phyloP scores from a whole-genome alignment of 2,888 invertebrate species.

The Adineta ricciae region DNA sequence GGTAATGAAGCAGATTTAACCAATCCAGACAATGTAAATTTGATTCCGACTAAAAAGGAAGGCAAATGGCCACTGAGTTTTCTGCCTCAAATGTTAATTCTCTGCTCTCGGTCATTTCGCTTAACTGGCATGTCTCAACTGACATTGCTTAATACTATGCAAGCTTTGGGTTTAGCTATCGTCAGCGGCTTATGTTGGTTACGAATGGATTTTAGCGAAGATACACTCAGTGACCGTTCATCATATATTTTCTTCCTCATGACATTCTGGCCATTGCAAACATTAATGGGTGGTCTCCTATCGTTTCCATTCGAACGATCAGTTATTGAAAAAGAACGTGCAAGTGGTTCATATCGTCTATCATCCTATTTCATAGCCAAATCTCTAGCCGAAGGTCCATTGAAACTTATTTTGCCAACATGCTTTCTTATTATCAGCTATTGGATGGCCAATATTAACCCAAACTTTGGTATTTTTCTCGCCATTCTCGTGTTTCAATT shows the following conservation, averaged over 20 bases:
- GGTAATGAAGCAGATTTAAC: background rate
- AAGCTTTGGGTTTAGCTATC: background rate
- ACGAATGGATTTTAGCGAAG: background rate
- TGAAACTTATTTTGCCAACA: constrained; percentile 65
- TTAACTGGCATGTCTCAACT: background rate
- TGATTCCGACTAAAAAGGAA: background rate
- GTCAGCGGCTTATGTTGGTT: background rate
- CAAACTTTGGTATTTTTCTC: background rate
- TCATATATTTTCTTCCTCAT: background rate
- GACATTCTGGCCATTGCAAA: background rate
- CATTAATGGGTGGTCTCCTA: background rate
- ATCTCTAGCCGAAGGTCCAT: constrained; percentile 68
- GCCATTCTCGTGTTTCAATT: background rate
- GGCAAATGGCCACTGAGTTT: background rate
- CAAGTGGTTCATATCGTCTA: constrained; percentile 66
- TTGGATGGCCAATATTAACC: constrained; percentile 56
- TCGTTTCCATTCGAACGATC: constrained; percentile 56
- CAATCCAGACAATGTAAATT: background rate
- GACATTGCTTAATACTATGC: background rate
- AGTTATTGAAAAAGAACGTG: constrained; percentile 68
- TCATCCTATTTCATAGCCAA: constrained; percentile 72
- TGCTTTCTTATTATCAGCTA: constrained; percentile 67
- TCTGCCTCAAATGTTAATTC: background rate
- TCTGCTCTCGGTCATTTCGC: background rate
- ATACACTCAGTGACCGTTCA: background rate